Percentiles rank a stretch among this genome's conserved stretches.
phyloP scores from a whole-genome alignment of 2,797 vertebrate species.

The Myotis myotis region DNA sequence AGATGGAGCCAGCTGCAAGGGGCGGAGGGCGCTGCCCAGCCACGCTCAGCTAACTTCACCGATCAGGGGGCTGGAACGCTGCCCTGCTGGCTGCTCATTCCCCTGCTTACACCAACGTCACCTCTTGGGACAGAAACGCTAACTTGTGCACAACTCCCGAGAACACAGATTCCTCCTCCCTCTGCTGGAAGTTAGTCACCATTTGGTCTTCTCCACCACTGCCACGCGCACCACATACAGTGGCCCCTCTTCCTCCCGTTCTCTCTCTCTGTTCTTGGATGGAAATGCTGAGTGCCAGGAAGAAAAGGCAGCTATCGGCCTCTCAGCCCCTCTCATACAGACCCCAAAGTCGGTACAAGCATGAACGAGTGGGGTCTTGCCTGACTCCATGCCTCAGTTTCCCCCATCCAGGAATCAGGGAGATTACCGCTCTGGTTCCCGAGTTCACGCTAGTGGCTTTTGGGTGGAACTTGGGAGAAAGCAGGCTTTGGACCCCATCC shows the following conservation, averaged over 20 bases:
- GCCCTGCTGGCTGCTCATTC: conserved; percentile 31
- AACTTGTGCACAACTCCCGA: background rate
- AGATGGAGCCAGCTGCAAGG: background rate
- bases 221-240: background rate
- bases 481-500: conserved; percentile 19
- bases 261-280: background rate
- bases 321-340: background rate
- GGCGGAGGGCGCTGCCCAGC: background rate
- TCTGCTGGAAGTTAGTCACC: background rate
- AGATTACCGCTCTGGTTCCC: background rate
- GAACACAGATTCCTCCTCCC: background rate
- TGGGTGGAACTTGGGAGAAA: conserved; percentile 44
- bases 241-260: background rate
- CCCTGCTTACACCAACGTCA: conserved; percentile 31
- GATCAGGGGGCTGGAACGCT: background rate
- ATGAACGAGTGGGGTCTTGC: background rate
- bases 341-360: background rate
- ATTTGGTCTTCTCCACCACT: background rate
- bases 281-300: background rate
- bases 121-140: conserved; percentile 15
- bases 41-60: background rate
- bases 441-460: background rate
- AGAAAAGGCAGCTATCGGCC: background rate
- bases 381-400: background rate
- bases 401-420: conserved; percentile 2